These are phyloP conservation scores for Pogonognathellus flavescens DNA, from an alignment of 1,140 invertebrate genomes.

Conservation along the genomic window DNA sequence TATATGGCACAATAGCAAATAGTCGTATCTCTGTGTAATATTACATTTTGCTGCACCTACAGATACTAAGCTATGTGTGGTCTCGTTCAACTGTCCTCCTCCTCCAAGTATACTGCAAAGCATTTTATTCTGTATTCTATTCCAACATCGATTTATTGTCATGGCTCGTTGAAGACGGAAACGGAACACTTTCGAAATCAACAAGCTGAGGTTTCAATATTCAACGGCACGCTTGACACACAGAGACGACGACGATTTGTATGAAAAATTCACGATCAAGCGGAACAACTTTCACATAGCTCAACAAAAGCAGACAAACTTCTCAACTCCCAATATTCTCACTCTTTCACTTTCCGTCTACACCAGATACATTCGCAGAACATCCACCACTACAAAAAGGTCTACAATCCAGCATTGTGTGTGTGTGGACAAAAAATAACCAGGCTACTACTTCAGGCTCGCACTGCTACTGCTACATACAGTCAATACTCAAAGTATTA, in stretches of 20 bases:
- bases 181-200: conserved; percentile 44
- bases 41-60: too few relatives aligned
- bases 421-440: not conserved
- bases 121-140: conserved; percentile 29
- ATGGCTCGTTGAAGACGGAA: conserved; percentile 39
- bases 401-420: not conserved
- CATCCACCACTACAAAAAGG: not conserved
- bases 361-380: not conserved
- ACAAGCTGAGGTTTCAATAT: conserved; percentile 50
- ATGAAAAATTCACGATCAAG: conserved; percentile 50
- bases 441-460: not conserved
- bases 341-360: conserved; percentile 14
- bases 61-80: too few relatives aligned
- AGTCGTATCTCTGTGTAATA: too few relatives aligned
- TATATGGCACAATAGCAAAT: too few relatives aligned
- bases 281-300: conserved; percentile 6
- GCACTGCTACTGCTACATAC: not conserved
- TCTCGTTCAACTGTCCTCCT: too few relatives aligned
- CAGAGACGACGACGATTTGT: conserved; percentile 31
- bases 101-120: not conserved
- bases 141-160: conserved; percentile 42
- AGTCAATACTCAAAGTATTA: not conserved
- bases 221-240: conserved; percentile 45
- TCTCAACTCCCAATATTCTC: not conserved
- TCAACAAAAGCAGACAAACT: conserved; percentile 32